A percentile compares a stretch with the other conserved stretches of the same genome.
phyloP scores from a whole-genome alignment of 1,140 invertebrate genomes.

The Steinernema feltiae region DNA sequence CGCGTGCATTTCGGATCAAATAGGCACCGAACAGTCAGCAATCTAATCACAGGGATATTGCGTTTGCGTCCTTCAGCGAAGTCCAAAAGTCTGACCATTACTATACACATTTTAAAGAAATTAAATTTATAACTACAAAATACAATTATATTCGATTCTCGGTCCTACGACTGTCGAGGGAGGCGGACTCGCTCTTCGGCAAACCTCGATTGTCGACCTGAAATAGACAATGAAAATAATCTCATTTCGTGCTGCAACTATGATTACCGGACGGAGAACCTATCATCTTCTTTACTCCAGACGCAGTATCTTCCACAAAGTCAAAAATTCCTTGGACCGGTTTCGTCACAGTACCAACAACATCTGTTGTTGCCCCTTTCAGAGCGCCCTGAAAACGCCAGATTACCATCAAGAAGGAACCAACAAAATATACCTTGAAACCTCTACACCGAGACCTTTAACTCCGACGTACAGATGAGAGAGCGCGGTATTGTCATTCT shows the following conservation, averaged over 20 bases:
- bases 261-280: slow-evolving; percentile 17
- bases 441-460: slow-evolving; percentile 83
- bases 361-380: slow-evolving; percentile 81
- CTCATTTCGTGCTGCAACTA: neutral
- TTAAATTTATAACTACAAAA: too few species aligned
- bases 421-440: slow-evolving; percentile 64
- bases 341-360: slow-evolving; percentile 90
- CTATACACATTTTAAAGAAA: too few species aligned
- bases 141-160: neutral
- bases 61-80: too few species aligned
- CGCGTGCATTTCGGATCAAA: too few species aligned
- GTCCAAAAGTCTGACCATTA: too few species aligned
- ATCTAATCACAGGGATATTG: too few species aligned
- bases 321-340: slow-evolving; percentile 90
- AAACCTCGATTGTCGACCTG: neutral
- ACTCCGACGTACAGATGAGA: slow-evolving; percentile 81
- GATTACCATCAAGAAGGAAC: slow-evolving; percentile 1
- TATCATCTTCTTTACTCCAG: slow-evolving; percentile 74
- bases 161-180: neutral
- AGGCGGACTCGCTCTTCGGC: neutral
- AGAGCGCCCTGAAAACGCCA: slow-evolving; percentile 69
- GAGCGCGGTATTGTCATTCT: slow-evolving; percentile 62
- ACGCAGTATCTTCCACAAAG: slow-evolving; percentile 83
- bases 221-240: neutral
- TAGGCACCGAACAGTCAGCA: too few species aligned